phyloP scores from a whole-genome alignment of 2,888 invertebrate species.

The Theretra japonica region DNA sequence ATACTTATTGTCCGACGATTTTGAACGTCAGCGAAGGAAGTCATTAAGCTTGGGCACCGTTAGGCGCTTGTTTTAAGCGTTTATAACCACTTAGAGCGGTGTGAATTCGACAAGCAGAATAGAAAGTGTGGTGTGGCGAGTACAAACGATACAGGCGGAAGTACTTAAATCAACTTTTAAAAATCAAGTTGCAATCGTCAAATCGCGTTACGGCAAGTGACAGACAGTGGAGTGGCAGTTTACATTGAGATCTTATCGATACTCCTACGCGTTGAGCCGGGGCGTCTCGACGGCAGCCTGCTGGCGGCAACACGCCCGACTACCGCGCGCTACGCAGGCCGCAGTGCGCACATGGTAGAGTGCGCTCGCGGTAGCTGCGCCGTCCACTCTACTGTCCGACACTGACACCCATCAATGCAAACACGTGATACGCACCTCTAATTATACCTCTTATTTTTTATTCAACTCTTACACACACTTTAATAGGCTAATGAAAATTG shows the following conservation, averaged over 20 bases:
- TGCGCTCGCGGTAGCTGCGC: constrained; percentile 42
- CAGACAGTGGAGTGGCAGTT: constrained; percentile 65
- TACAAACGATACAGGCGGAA: constrained; percentile 49
- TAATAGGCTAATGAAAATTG: no score
- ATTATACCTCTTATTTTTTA: neutral
- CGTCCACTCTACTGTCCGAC: constrained; percentile 49
- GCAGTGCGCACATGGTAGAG: no score
- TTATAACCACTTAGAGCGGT: constrained; percentile 57
- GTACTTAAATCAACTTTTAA: constrained; percentile 55
- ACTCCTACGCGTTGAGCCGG: constrained; percentile 56
- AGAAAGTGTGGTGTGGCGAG: constrained; percentile 49
- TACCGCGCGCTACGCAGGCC: constrained; percentile 32
- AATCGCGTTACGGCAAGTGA: constrained; percentile 56
- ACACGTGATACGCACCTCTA: constrained; percentile 17
- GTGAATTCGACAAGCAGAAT: constrained; percentile 60
- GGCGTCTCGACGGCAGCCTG: constrained; percentile 49
- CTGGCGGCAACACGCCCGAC: constrained; percentile 53
- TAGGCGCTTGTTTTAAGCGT: constrained; percentile 67
- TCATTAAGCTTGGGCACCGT: constrained; percentile 69
- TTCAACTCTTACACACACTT: neutral
- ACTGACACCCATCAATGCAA: constrained; percentile 54
- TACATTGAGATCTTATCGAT: constrained; percentile 67
- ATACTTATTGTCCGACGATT: constrained; percentile 81
- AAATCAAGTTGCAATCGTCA: constrained; percentile 56
- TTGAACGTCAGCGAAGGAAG: constrained; percentile 79